A percentile compares a stretch with the other conserved stretches of the same genome.
These are phyloP conservation scores for Epinotia ramella DNA, from an alignment of 2,888 invertebrate species.

Conservation along the genomic window DNA sequence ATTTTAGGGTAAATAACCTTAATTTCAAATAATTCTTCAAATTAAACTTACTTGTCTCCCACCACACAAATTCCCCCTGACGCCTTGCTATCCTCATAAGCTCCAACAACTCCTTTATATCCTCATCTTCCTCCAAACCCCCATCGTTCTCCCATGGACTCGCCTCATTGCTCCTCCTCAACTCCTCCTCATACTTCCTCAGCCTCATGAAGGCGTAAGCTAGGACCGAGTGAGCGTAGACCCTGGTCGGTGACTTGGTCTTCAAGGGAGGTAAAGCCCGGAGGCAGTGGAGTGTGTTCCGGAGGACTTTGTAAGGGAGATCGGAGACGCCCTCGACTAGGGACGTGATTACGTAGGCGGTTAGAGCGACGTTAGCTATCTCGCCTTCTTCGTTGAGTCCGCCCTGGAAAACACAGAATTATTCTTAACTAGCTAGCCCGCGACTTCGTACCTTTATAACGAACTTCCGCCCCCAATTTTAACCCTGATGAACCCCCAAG, in stretches of 20 bases:
- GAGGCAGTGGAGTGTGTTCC: constrained; percentile 86
- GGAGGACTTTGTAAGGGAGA: constrained; percentile 75
- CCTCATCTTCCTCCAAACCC: constrained; percentile 65
- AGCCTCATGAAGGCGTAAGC: constrained; percentile 70
- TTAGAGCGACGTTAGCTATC: constrained; percentile 86
- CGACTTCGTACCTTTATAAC: too few relatives aligned
- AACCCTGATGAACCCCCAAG: too few relatives aligned
- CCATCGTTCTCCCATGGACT: constrained; percentile 53
- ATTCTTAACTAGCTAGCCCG: not conserved
- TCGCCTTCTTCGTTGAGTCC: constrained; percentile 81
- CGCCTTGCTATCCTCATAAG: constrained; percentile 67
- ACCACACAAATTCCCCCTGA: constrained; percentile 89
- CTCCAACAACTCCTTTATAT: constrained; percentile 61
- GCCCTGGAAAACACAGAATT: constrained; percentile 69
- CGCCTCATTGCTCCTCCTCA: constrained; percentile 61
- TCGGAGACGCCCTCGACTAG: constrained; percentile 85
- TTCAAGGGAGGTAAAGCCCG: constrained; percentile 73
- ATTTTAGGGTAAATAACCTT: too few relatives aligned
- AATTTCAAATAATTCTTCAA: not conserved
- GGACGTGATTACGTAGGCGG: constrained; percentile 89
- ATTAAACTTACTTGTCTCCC: constrained; percentile 87
- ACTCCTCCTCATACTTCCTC: constrained; percentile 64
- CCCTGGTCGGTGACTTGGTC: constrained; percentile 59
- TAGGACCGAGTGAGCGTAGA: constrained; percentile 70
- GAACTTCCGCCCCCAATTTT: too few relatives aligned